Conservation (phyloP, 2,888 invertebrate species). For the Cheilosia impressa region DNA sequence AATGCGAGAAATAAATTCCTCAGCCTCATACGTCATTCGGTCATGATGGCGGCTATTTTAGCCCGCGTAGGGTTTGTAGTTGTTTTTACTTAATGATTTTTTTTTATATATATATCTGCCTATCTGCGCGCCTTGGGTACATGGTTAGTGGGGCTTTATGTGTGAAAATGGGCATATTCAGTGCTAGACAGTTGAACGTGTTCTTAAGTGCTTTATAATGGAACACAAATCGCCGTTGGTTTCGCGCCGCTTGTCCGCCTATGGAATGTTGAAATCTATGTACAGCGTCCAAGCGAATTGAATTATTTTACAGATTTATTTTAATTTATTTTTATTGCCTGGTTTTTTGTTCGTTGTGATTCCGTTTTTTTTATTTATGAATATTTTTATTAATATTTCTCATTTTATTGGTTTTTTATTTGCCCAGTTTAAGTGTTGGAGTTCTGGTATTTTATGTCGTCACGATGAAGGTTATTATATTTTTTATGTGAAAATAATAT, state of each 20-base stretch:
- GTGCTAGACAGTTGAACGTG: slow-evolving; percentile 62
- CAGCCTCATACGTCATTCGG: slow-evolving; percentile 73
- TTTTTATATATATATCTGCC: not conserved
- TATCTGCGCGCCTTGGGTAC: slow-evolving; percentile 5
- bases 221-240: slow-evolving; percentile 24
- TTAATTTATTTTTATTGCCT: slow-evolving; percentile 27
- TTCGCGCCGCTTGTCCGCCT: not conserved
- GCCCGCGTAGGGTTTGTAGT: slow-evolving; percentile 34
- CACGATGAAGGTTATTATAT: slow-evolving; percentile 19
- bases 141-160: slow-evolving; percentile 32
- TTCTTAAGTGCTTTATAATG: slow-evolving; percentile 61
- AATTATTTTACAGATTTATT: slow-evolving; percentile 25
- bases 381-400: no score
- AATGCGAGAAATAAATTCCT: slow-evolving; percentile 72
- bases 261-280: slow-evolving; percentile 30
- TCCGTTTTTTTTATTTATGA: slow-evolving; percentile 2
- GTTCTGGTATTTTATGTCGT: slow-evolving; percentile 53
- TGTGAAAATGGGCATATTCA: slow-evolving; percentile 44
- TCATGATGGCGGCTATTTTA: slow-evolving; percentile 69
- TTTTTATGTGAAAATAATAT: slow-evolving; percentile 43
- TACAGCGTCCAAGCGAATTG: slow-evolving; percentile 14
- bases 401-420: slow-evolving; percentile 13
- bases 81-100: no score
- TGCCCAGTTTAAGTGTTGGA: slow-evolving; percentile 13
- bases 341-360: slow-evolving; percentile 15